Conservation (phyloP, 2,888 invertebrate species). For the Sarcophaga rosellei region DNA sequence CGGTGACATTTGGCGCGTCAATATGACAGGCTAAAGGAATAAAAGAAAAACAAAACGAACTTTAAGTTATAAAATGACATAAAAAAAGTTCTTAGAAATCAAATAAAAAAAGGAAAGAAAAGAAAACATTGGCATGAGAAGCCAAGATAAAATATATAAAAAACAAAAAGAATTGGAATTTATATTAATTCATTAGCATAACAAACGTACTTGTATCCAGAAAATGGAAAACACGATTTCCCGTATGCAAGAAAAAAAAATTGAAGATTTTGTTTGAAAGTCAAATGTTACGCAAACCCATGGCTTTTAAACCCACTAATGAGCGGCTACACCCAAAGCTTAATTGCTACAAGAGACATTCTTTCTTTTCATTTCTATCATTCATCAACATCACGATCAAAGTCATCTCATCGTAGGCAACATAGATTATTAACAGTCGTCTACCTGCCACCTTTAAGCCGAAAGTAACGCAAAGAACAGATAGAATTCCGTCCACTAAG, state of each 20-base stretch:
- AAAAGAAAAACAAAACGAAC: conserved; percentile 23
- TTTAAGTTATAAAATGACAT: conserved; percentile 28
- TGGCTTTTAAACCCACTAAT: too few species aligned
- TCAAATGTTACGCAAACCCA: not conserved
- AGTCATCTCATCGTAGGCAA: too few species aligned
- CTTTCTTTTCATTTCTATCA: too few species aligned
- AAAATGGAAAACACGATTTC: conserved; percentile 32
- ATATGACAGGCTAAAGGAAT: conserved; percentile 51
- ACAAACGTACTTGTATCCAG: conserved; percentile 69
- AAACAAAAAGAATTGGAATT: conserved; percentile 77
- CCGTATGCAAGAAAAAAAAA: not conserved
- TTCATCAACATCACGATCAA: too few species aligned
- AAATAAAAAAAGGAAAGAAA: conserved; percentile 14
- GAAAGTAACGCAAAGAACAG: too few species aligned
- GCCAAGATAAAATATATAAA: conserved; percentile 54
- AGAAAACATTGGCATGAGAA: conserved; percentile 4
- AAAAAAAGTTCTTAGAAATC: conserved; percentile 36
- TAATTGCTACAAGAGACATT: too few species aligned
- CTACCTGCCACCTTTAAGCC: too few species aligned
- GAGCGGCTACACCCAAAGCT: too few species aligned
- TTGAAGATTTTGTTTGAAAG: not conserved
- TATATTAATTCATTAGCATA: conserved; percentile 81
- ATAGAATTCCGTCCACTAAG: too few species aligned
- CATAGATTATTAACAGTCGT: too few species aligned
- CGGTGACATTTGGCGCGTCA: conserved; percentile 68